These are phyloP conservation scores for Hyperopisus bebe DNA, from an alignment of 2,113 vertebrate genomes.

Conservation along the genomic window DNA sequence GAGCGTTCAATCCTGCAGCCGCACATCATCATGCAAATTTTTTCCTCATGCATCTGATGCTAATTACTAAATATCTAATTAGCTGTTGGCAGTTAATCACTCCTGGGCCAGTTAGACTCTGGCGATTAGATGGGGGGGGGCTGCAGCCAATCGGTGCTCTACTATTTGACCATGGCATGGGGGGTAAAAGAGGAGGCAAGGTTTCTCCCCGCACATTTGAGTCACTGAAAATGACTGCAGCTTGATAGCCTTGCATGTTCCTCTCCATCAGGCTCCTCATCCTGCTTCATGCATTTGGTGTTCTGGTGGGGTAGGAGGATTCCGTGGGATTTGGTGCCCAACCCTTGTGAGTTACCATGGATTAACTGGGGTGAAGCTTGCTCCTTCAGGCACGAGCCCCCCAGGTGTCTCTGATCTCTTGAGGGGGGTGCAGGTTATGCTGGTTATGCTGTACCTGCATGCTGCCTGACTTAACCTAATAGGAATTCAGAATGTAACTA, in stretches of 20 bases:
- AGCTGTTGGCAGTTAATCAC: slow-evolving; percentile 82
- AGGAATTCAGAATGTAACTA: neutral
- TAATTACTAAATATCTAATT: slow-evolving; percentile 89
- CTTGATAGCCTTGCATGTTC: neutral
- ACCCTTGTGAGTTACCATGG: neutral
- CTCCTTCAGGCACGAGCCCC: neutral
- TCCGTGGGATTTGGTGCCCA: neutral
- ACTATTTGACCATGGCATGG: neutral
- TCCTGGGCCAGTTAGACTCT: slow-evolving; percentile 68
- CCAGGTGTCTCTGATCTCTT: neutral
- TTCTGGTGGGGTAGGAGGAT: neutral
- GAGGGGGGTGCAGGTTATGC: neutral
- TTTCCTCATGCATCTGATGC: slow-evolving; percentile 78
- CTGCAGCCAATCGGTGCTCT: neutral
- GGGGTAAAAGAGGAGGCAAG: neutral
- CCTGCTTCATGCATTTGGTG: neutral
- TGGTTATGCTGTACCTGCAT: neutral
- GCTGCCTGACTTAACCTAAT: neutral
- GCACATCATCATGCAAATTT: slow-evolving; percentile 75
- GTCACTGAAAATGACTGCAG: neutral
- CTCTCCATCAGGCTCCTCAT: neutral
- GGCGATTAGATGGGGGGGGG: neutral
- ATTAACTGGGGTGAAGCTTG: neutral
- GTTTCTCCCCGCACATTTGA: neutral
- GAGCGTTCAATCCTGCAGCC: slow-evolving; percentile 28